Percentiles rank a stretch among this genome's conserved stretches.
phyloP scores from a whole-genome alignment of 37 sponge, comb jelly and placozoan species.

The Amphimedon queenslandica region DNA sequence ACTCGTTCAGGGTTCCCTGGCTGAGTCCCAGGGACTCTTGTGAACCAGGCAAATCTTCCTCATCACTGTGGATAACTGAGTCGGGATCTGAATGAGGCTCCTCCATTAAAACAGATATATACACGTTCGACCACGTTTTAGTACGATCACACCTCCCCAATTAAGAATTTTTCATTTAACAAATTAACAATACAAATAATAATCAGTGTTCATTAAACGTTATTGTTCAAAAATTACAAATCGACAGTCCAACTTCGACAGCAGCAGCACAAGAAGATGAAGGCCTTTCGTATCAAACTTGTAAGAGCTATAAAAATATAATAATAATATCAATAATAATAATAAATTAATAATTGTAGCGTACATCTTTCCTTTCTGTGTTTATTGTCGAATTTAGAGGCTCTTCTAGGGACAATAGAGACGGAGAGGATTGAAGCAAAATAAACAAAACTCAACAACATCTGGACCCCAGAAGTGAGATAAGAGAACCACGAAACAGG shows the following conservation, averaged over 20 bases:
- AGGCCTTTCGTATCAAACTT: not conserved
- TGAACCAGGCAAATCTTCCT: too few species aligned
- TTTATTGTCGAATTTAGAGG: too few species aligned
- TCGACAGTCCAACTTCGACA: too few species aligned
- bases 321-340: not conserved
- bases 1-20: too few species aligned
- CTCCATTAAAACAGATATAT: too few species aligned
- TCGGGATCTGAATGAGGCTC: too few species aligned
- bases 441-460: slow-evolving; percentile 82
- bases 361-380: not conserved
- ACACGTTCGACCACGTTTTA: slow-evolving; percentile 4
- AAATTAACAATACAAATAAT: too few species aligned
- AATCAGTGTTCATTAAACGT: too few species aligned
- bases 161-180: too few species aligned
- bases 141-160: not conserved
- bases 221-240: too few species aligned
- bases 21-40: too few species aligned
- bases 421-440: slow-evolving; percentile 79
- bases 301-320: not conserved
- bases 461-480: slow-evolving; percentile 44
- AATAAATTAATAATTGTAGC: not conserved
- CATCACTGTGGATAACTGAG: too few species aligned
- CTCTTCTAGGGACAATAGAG: slow-evolving; percentile 16
- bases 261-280: not conserved
- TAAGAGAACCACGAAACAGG: slow-evolving; percentile 33